These are phyloP conservation scores for Xestia xanthographa DNA, from an alignment of 2,888 invertebrate genomes.

Conservation along the genomic window DNA sequence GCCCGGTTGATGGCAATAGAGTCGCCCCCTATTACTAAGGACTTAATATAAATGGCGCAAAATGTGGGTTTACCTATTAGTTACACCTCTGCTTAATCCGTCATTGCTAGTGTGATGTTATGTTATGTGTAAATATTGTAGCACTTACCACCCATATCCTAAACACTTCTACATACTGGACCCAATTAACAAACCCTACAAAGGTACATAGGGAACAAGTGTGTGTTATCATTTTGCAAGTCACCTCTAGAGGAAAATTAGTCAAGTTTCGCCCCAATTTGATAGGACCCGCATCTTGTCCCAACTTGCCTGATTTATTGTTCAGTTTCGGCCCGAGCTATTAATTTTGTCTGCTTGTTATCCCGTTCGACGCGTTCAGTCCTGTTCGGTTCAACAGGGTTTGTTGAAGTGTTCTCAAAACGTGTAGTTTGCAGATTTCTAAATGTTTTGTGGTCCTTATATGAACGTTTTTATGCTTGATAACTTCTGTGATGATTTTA, in stretches of 20 bases:
- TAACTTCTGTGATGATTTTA: background rate
- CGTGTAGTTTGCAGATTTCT: background rate
- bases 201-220: conserved; percentile 44
- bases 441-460: background rate
- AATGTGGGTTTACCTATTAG: background rate
- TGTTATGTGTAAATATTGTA: background rate
- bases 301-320: conserved; percentile 65
- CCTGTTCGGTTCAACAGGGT: conserved; percentile 22
- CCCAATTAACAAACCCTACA: conserved; percentile 26
- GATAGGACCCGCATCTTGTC: conserved; percentile 66
- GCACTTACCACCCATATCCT: background rate
- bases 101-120: background rate
- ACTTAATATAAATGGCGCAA: background rate
- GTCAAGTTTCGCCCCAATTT: conserved; percentile 50
- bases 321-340: conserved; percentile 53
- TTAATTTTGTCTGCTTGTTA: conserved; percentile 63
- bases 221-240: conserved; percentile 64
- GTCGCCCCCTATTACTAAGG: background rate
- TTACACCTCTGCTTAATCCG: too few relatives aligned
- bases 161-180: background rate
- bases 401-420: conserved; percentile 13
- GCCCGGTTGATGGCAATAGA: background rate
- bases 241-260: conserved; percentile 60
- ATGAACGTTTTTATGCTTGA: background rate
- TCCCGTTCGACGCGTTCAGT: conserved; percentile 50